Evolutionary conservation across 1,140 invertebrate genomes (phyloP).

Genomic region (Drosophila sulfurigaster): DNA sequence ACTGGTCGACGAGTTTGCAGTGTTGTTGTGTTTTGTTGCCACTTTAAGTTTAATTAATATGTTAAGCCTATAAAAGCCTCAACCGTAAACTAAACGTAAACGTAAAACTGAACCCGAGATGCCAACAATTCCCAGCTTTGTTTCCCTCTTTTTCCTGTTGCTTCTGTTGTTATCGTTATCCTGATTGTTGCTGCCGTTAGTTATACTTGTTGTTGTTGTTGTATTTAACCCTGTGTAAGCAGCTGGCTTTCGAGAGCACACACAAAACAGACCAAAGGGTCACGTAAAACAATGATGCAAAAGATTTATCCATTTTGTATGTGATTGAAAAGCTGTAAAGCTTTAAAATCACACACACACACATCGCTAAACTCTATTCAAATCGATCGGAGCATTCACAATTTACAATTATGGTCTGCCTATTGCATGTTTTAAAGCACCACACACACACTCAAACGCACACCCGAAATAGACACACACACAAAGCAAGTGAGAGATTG

Average conservation of each 20-base stretch:
- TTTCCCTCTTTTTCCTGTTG: conserved; percentile 11
- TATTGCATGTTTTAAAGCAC: conserved; percentile 47
- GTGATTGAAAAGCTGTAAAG: conserved; percentile 34
- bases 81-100: conserved; percentile 63
- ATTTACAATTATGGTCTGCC: conserved; percentile 4
- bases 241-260: conserved; percentile 24
- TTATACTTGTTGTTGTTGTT: neutral
- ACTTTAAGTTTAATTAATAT: conserved; percentile 83
- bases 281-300: conserved; percentile 30
- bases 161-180: conserved; percentile 12
- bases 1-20: conserved; percentile 35
- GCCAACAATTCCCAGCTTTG: conserved; percentile 10
- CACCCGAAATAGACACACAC: conserved; percentile 34
- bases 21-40: conserved; percentile 51
- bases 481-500: conserved; percentile 58
- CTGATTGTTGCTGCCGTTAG: neutral
- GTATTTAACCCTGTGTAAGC: conserved; percentile 46
- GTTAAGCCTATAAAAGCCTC: conserved; percentile 74
- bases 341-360: conserved; percentile 8
- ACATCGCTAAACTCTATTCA: neutral
- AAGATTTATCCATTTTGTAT: conserved; percentile 22
- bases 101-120: conserved; percentile 28
- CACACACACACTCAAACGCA: conserved; percentile 25
- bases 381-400: neutral
- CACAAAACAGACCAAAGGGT: conserved; percentile 13